Evolutionary conservation across 53 echinoderm and acorn worm genomes (phyloP).

Genomic region (Holothuria leucospilota): DNA sequence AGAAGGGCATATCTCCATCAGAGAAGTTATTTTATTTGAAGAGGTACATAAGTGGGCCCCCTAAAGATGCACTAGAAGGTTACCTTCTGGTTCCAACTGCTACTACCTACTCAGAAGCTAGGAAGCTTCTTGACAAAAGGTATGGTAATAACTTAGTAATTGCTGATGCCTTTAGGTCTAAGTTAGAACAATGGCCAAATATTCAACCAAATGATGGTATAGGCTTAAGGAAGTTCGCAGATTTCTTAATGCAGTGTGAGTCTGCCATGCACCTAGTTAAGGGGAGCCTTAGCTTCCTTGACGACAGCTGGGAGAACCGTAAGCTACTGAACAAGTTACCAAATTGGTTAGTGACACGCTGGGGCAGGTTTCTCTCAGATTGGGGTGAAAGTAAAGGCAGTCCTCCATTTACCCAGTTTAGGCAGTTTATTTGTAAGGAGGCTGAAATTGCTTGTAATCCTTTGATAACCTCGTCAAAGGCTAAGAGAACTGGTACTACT

Average conservation of each 20-base stretch:
- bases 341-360: constrained; percentile 5
- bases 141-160: constrained; percentile 17
- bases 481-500: background rate
- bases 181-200: too few species aligned
- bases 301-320: constrained; percentile 6
- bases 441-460: constrained; percentile 23
- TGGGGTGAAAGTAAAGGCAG: constrained; percentile 7
- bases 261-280: background rate
- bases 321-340: background rate
- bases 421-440: background rate
- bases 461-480: background rate
- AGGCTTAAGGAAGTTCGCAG: background rate
- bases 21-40: background rate
- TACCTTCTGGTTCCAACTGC: background rate
- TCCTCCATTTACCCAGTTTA: constrained; percentile 8
- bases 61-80: background rate
- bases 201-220: background rate
- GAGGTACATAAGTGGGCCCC: background rate
- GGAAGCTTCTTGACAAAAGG: constrained; percentile 1
- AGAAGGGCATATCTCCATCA: background rate
- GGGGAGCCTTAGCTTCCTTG: background rate
- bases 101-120: background rate
- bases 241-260: constrained; percentile 9
- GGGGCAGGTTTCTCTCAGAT: background rate
- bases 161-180: too few species aligned